Evolutionary conservation across 2,113 vertebrate genomes (phyloP).

Genomic region (Salvelinus namaycush): DNA sequence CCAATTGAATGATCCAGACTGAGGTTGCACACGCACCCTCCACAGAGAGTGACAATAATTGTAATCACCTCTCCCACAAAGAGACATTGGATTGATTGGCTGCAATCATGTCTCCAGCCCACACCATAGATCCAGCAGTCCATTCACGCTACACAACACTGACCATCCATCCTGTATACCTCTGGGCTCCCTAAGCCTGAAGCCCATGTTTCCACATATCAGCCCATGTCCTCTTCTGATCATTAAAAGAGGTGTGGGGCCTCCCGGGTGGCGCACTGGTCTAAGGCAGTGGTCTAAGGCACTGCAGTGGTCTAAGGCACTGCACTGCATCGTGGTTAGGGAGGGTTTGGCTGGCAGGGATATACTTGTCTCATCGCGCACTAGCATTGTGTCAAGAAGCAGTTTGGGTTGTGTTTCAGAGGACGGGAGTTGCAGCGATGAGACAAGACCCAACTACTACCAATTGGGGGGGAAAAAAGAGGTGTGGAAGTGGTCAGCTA

Average conservation of each 20-base stretch:
- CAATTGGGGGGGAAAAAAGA: too few relatives aligned
- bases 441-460: too few relatives aligned
- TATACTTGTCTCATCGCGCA: too few relatives aligned
- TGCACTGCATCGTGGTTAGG: too few relatives aligned
- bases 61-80: neutral
- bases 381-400: too few relatives aligned
- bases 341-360: too few relatives aligned
- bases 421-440: too few relatives aligned
- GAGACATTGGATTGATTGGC: neutral
- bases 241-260: conserved; percentile 22
- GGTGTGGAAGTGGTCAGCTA: too few relatives aligned
- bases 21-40: neutral
- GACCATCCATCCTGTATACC: conserved; percentile 18
- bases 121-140: conserved; percentile 2
- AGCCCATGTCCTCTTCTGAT: conserved; percentile 22
- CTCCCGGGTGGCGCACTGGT: too few relatives aligned
- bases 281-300: too few relatives aligned
- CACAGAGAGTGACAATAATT: neutral
- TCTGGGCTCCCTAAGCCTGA: neutral
- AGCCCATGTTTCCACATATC: neutral
- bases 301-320: too few relatives aligned
- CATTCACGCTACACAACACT: conserved; percentile 6
- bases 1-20: neutral
- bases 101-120: neutral
- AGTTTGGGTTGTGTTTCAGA: too few relatives aligned